Evolutionary conservation across 2,888 invertebrate species (phyloP).

Genomic region (Axea sp.): DNA sequence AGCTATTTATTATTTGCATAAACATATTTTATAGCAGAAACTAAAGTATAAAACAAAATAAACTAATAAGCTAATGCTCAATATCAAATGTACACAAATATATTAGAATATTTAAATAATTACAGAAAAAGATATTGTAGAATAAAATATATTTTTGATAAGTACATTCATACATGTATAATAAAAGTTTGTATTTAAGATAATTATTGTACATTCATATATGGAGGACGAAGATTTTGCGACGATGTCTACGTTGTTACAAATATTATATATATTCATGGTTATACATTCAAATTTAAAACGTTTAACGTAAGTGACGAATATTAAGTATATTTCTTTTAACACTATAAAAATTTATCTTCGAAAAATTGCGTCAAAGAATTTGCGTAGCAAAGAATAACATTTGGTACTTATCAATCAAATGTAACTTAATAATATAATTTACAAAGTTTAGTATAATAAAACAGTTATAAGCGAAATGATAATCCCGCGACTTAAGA

Average conservation of each 20-base stretch:
- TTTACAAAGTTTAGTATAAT: constrained; percentile 20
- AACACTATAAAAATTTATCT: no score
- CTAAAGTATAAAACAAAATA: no score
- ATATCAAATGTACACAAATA: no score
- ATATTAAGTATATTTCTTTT: no score
- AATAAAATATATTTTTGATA: constrained; percentile 60
- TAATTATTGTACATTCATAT: constrained; percentile 53
- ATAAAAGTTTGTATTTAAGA: constrained; percentile 45
- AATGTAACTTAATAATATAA: constrained; percentile 24
- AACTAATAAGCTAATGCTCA: no score
- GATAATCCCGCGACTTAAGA: no score
- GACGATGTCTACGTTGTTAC: constrained; percentile 23
- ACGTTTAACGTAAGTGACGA: no score
- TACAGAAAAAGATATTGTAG: constrained; percentile 28
- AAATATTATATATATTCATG: no score
- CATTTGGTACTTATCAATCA: constrained; percentile 10
- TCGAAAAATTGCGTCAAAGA: no score
- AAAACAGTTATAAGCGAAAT: constrained; percentile 43
- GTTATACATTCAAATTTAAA: no score
- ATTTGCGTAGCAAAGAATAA: constrained; percentile 22
- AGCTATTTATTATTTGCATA: not conserved
- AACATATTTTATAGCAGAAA: no score
- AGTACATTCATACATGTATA: constrained; percentile 50
- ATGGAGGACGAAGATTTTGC: constrained; percentile 56
- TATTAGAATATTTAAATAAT: not conserved